These are phyloP conservation scores for Uromys caudimaculatus DNA, from an alignment of 2,797 vertebrate genomes.

Conservation along the genomic window DNA sequence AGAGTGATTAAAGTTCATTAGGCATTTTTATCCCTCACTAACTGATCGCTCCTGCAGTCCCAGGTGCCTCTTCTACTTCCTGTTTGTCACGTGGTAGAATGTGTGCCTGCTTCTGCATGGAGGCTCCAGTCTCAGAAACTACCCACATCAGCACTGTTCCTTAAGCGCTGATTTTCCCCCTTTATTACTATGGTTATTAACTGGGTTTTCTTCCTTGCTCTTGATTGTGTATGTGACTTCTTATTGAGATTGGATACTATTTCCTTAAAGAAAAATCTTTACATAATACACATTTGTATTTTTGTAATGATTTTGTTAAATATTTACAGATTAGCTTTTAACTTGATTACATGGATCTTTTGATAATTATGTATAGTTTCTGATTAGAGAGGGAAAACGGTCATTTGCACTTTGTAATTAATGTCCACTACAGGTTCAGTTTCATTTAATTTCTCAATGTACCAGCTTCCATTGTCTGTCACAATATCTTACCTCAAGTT, in stretches of 20 bases:
- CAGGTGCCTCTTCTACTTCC: not conserved
- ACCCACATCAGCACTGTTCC: not conserved
- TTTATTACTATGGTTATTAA: not conserved
- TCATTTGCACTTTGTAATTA: conserved; percentile 20
- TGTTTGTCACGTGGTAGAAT: not conserved
- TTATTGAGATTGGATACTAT: conserved; percentile 32
- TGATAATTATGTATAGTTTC: conserved; percentile 18
- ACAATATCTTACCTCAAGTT: not conserved
- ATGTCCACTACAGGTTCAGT: not conserved
- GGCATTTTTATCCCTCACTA: conserved; percentile 12
- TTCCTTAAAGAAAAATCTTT: conserved; percentile 54
- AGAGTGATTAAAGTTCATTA: conserved; percentile 1
- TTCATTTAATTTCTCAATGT: not conserved
- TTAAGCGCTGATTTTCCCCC: not conserved
- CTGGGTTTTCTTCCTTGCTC: conserved; percentile 29
- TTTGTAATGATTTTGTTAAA: conserved; percentile 55
- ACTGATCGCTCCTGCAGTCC: not conserved
- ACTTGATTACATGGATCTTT: conserved; percentile 42
- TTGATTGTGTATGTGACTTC: conserved; percentile 23
- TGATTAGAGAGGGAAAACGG: not conserved
- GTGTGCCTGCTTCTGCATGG: not conserved
- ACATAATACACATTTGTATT: conserved; percentile 6
- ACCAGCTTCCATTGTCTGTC: conserved; percentile 4
- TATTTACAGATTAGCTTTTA: conserved; percentile 64
- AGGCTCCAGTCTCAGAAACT: not conserved